Conservation (phyloP, 2,113 vertebrate genomes). For the Amia ocellicauda region DNA sequence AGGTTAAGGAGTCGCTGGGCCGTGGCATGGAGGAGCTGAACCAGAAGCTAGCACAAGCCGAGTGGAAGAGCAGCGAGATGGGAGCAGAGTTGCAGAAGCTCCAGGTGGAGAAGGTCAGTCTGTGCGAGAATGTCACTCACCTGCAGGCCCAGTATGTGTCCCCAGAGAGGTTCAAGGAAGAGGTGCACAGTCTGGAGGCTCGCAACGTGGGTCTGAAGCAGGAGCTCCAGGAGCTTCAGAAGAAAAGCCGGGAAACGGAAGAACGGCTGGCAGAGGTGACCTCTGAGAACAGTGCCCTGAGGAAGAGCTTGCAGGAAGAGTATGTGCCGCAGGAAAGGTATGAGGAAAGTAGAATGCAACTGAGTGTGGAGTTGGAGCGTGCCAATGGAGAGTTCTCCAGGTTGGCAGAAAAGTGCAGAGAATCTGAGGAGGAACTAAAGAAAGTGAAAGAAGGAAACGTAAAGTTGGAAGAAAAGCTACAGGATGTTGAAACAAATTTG, state of each 20-base stretch:
- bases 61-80: conserved; percentile 66
- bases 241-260: conserved; percentile 60
- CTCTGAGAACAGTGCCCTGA: conserved; percentile 66
- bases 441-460: conserved; percentile 73
- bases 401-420: conserved; percentile 59
- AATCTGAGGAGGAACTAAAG: conserved; percentile 58
- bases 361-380: conserved; percentile 67
- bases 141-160: conserved; percentile 61
- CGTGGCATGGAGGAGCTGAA: conserved; percentile 71
- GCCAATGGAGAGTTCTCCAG: conserved; percentile 65
- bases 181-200: conserved; percentile 59
- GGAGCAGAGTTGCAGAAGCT: conserved; percentile 73
- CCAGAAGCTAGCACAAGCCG: conserved; percentile 74
- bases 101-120: conserved; percentile 58
- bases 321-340: conserved; percentile 69
- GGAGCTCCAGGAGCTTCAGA: conserved; percentile 64
- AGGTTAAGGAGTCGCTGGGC: conserved; percentile 69
- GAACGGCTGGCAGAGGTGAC: conserved; percentile 52
- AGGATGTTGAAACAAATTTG: conserved; percentile 59
- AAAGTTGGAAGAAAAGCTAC: conserved; percentile 64
- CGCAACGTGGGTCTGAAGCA: conserved; percentile 57
- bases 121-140: conserved; percentile 60
- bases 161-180: conserved; percentile 64
- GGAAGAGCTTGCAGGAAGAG: conserved; percentile 61
- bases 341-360: conserved; percentile 59